Evolutionary conservation across 2,888 invertebrate genomes (phyloP), one percentile per base, ranked within the genome.

Genomic region (Megaustenia siamemsis): DNA sequence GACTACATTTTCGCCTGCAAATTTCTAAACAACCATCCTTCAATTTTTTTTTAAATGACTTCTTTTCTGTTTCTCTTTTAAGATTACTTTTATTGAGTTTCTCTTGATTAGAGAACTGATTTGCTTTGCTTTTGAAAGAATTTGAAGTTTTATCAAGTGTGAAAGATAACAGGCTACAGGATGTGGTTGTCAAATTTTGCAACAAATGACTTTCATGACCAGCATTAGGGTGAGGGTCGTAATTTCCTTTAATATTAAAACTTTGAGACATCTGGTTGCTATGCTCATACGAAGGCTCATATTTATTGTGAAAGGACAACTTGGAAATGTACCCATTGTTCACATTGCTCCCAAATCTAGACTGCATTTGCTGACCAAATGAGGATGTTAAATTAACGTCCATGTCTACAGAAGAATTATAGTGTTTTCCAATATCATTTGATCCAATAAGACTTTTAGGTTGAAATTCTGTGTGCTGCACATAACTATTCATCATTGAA

Each of bases 1-100:
- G 66, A 49, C 56, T 69, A 80, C 80, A 80, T 80, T 80, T 80
- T 56, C 80, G 68, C 49, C 49, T 43, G n/a, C 80, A 80, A 45
- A 69, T 73, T 18, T 73, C 68, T 18, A 49, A n/a, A 32, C 80
- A 80, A 69, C 80, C 69, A 12, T 66, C 35, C 49, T 49, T 68
- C 28, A 80, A 43, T 28, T 49, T 38, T 35, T 80, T 80, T 2
- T 5, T 68, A n/a, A 49, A 80, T 3, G 49, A 45, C 32, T 32
- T 49, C 18, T 49, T 68, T 49, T 80, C 80, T 35, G 43, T 43
- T 24, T 69, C 21, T 40, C 40, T 69, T 69, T 43, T 69, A 10
- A 40, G 2, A 6, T 21, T 24, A 5, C 1, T 43, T 69, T 69
- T 40, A 21, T 10, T 69, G 28, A 73, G 21, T 45, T 32, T 45